Evolutionary conservation across 1,140 invertebrate species (phyloP), one percentile per base, ranked within the genome.

Genomic region (Achroia grisella): DNA sequence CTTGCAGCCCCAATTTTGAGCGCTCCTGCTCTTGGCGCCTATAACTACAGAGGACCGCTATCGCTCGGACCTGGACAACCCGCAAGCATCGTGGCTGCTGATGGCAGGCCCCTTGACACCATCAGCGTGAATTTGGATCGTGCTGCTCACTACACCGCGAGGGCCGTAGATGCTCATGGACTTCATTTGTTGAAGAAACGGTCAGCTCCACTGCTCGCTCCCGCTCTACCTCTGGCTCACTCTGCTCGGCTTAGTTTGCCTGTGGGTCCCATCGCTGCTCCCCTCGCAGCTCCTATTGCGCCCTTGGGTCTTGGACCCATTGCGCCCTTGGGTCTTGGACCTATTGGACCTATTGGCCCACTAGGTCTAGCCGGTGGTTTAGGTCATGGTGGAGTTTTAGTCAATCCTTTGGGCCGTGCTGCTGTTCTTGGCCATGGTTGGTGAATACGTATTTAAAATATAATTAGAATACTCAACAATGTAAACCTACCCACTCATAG

Each of bases 71-170:
- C 76, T 39, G 74, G 75, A 8, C 76, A 79, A 39, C 80, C 84
- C 27, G 84, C 84, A 41, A 75, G 70, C 45, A 81, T 85, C 40
- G 44, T 85, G 48, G 73, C 71, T 15, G 55, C 65, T 44, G 81
- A 86, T 42, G 80, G 81, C 56, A 80, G 81, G 46, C 81, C 82
- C 10, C 50, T 86, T 9, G 84, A 86, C 42, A 86, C 85, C 2
- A 60, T 86, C 28, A 78, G 72, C 37, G 84, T 86, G 10, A 83
- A 86, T 61, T 64, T 86, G 28, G 87, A 87, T 48, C 65, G 82
- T 45, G 75, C 87, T 40, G 68, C 77, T 27, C 74, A 86, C 53
- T 66, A 63, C 36, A 79, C 79, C 39, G 75, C 80, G 10, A 65
- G 67, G 43, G 79, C 79, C 42, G 40, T 80, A 10, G 66, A 75